Base-by-base conservation (phyloP, 2,113 vertebrate species). In the Ptyas mucosa region DNA sequence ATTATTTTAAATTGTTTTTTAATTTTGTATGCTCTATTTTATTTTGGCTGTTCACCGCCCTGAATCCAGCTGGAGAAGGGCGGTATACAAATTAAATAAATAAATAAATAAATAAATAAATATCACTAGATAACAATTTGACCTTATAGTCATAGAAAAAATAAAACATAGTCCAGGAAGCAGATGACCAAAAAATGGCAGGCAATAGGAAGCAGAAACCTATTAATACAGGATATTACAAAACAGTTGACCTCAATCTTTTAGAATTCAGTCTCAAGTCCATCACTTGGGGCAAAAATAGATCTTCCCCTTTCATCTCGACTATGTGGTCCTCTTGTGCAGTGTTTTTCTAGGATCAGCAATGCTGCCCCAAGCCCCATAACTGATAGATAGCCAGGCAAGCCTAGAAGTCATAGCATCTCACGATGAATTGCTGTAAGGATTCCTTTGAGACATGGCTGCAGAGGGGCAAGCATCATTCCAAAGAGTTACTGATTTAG, bases 81-180 rank as follows among this genome's bases (percentile, higher is more conserved):
- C n/a, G n/a, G n/a, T n/a, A n/a, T n/a, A n/a, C n/a, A n/a, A n/a
- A n/a, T n/a, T n/a, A n/a, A n/a, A n/a, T n/a, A n/a, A n/a, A n/a
- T n/a, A n/a, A n/a, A n/a, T n/a, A n/a, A n/a, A n/a, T n/a, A n/a
- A n/a, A 46, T 46, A 46, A 3, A 46, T 46, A 46, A 3, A 46
- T 12, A 58, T 0, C 0, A 91, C 39, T 52, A 93, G 93, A 93
- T 90, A 96, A 94, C 26, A 91, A 90, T n/a, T 58, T 94, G 91
- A 95, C 91, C 64, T 93, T 85, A 94, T 69, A 93, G 0, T 8
- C 23, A n/a, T 29, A 54, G 8, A 43, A 89, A 81, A 24, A 91
- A 53, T 86, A 95, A 93, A 95, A 52, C 24, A 1, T 9, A 95
- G 81, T 23, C 10, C 11, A 52, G 0, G 46, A 93, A 96, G 52